phyloP scores from a whole-genome alignment of 35 echinoderm and acorn worm species.

The Lytechinus variegatus region DNA sequence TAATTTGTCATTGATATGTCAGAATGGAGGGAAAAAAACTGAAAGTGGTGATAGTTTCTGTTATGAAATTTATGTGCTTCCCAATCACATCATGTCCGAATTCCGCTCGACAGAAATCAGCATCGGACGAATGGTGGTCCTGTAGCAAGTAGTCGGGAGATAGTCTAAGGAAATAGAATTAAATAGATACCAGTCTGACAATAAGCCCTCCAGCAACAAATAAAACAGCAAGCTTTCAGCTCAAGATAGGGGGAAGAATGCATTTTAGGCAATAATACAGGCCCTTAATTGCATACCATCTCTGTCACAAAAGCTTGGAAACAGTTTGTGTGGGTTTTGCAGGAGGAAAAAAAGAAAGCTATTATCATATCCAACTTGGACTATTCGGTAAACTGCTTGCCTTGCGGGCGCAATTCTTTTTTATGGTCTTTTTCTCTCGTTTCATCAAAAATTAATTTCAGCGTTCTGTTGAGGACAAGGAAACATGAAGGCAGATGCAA shows the following conservation, averaged over 20 bases:
- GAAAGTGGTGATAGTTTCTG: neutral
- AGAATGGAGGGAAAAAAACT: neutral
- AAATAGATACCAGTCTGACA: neutral
- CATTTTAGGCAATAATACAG: neutral
- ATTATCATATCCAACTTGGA: slow-evolving; percentile 14
- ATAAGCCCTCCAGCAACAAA: neutral
- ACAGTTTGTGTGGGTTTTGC: slow-evolving; percentile 17
- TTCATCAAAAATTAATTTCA: slow-evolving; percentile 15
- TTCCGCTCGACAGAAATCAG: neutral
- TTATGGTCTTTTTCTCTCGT: slow-evolving; percentile 8
- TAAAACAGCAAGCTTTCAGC: neutral
- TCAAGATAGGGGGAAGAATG: neutral
- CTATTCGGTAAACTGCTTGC: neutral
- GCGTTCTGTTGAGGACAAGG: neutral
- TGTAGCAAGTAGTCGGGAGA: neutral
- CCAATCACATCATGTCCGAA: neutral
- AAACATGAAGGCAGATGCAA: neutral
- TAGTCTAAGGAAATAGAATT: neutral
- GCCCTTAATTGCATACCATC: neutral
- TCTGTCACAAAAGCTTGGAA: neutral
- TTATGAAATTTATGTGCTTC: neutral
- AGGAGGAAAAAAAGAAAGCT: neutral
- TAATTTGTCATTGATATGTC: neutral
- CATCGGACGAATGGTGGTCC: neutral
- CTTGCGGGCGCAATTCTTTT: neutral